Percentiles rank a stretch among this genome's conserved stretches.
These are phyloP conservation scores for Engraulis encrasicolus DNA, from an alignment of 2,113 vertebrate genomes.

Conservation along the genomic window DNA sequence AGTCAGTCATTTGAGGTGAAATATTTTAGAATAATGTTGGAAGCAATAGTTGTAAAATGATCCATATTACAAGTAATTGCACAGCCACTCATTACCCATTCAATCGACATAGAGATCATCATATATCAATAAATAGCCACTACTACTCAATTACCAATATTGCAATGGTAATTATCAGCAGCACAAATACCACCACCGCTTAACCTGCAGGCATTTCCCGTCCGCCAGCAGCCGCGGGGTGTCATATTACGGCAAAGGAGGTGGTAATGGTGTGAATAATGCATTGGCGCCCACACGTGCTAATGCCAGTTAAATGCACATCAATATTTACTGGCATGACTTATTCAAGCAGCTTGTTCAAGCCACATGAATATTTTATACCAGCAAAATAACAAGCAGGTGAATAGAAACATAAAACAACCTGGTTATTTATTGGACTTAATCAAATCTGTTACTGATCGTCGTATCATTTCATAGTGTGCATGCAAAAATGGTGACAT, in stretches of 20 bases:
- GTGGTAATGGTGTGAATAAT: not conserved
- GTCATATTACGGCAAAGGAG: not conserved
- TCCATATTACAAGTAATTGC: too few relatives aligned
- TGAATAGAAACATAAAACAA: not conserved
- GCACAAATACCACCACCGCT: not conserved
- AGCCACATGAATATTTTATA: not conserved
- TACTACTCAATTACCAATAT: not conserved
- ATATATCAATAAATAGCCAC: not conserved
- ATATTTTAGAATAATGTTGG: too few relatives aligned
- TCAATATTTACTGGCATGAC: conserved; percentile 10
- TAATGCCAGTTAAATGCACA: conserved; percentile 4
- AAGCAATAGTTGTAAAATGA: too few relatives aligned
- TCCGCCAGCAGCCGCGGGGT: not conserved
- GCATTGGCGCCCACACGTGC: conserved; percentile 2
- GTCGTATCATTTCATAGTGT: not conserved
- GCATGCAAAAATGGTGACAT: not conserved
- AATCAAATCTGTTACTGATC: not conserved
- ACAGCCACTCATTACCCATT: too few relatives aligned
- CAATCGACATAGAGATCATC: too few relatives aligned
- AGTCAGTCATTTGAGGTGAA: too few relatives aligned
- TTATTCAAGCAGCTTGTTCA: conserved; percentile 15
- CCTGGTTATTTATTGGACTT: not conserved
- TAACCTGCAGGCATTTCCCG: not conserved
- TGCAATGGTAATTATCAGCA: not conserved
- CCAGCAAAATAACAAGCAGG: not conserved